phyloP scores from a whole-genome alignment of 2,888 invertebrate genomes.

The Patella pellucida region DNA sequence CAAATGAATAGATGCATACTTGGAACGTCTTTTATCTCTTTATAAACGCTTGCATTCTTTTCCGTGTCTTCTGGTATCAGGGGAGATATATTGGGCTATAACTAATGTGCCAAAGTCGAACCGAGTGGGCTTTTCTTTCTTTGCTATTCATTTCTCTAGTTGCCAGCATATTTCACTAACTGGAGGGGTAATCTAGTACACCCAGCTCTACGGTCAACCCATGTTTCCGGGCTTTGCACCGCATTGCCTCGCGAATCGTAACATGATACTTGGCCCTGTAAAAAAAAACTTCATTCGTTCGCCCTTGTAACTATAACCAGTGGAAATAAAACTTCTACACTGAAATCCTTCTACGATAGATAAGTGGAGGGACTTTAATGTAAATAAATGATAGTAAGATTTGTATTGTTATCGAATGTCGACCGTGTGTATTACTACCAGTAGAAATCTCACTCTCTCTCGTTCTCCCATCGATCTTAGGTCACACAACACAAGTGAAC shows the following conservation, averaged over 20 bases:
- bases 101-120: slow-evolving; percentile 11
- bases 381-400: no score
- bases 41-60: not conserved
- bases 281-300: not conserved
- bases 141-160: slow-evolving; percentile 7
- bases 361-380: no score
- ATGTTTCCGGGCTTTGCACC: slow-evolving; percentile 10
- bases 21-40: not conserved
- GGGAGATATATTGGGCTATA: slow-evolving; percentile 4
- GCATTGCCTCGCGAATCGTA: slow-evolving; percentile 3
- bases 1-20: no score
- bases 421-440: no score
- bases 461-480: slow-evolving; percentile 13
- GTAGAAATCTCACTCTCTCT: slow-evolving; percentile 9
- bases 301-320: no score
- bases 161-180: not conserved
- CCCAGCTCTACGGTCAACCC: slow-evolving; percentile 10
- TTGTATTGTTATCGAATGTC: no score
- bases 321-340: no score
- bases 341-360: no score
- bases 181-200: slow-evolving; percentile 6
- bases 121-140: slow-evolving; percentile 7
- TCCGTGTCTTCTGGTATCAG: not conserved
- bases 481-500: not conserved
- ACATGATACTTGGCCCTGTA: not conserved